A percentile compares a stretch with the other conserved stretches of the same genome.
phyloP scores from a whole-genome alignment of 2,888 invertebrate species.

The Pristionchus entomophagus region DNA sequence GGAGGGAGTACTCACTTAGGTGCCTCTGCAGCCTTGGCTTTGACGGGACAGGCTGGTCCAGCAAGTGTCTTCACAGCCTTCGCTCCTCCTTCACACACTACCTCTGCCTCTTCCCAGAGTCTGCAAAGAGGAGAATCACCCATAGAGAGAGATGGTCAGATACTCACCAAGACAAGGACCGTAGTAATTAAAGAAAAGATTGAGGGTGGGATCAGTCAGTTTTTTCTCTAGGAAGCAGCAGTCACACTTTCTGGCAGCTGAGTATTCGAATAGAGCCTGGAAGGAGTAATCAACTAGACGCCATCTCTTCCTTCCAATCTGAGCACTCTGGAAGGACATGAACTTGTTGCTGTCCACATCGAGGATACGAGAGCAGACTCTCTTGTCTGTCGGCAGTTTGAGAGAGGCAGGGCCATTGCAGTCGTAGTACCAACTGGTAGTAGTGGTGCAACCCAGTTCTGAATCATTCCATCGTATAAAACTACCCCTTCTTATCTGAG shows the following conservation, averaged over 20 bases:
- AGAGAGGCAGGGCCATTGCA: background rate
- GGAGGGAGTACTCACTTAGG: background rate
- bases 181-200: slow-evolving; percentile 36
- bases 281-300: background rate
- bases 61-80: background rate
- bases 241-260: background rate
- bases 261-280: slow-evolving; percentile 19
- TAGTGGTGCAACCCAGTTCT: background rate
- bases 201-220: background rate
- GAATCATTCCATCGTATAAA: background rate
- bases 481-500: no score
- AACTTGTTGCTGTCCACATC: background rate
- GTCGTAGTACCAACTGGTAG: slow-evolving; percentile 11
- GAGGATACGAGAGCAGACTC: slow-evolving; percentile 19
- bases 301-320: background rate
- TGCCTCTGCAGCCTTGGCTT: background rate
- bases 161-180: background rate
- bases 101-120: background rate
- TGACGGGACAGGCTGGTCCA: background rate
- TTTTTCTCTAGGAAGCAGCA: slow-evolving; percentile 9
- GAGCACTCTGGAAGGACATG: background rate
- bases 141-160: background rate
- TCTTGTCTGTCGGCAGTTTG: background rate
- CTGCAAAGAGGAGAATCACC: background rate
- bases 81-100: background rate